These are phyloP conservation scores for Eudyptes chrysolophus DNA, from an alignment of 2,113 vertebrate species.

Conservation along the genomic window DNA sequence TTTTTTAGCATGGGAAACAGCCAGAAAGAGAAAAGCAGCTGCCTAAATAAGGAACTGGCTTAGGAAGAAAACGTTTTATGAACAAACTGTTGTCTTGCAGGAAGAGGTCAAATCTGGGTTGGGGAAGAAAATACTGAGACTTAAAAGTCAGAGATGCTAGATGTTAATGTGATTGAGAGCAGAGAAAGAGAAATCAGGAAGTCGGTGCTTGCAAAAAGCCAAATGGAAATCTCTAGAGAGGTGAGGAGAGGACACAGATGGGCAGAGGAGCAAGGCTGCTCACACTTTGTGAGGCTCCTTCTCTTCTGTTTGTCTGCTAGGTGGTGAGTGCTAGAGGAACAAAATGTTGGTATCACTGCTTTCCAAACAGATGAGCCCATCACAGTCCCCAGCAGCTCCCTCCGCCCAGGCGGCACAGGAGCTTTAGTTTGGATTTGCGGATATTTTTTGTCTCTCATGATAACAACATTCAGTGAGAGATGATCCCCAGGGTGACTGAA, in stretches of 20 bases:
- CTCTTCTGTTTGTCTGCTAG: neutral
- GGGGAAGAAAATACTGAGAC: neutral
- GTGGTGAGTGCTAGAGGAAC: neutral
- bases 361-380: neutral
- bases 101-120: neutral
- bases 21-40: constrained; percentile 1
- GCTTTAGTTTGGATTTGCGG: neutral
- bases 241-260: neutral
- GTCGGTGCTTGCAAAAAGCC: neutral
- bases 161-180: neutral
- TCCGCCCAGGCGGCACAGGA: neutral
- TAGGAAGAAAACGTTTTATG: neutral
- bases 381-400: neutral
- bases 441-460: neutral
- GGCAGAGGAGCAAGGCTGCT: neutral
- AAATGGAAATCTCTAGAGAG: neutral
- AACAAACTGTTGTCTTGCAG: neutral
- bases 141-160: neutral
- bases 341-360: neutral
- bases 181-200: neutral
- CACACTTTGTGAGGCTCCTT: neutral
- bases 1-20: neutral
- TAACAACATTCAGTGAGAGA: neutral
- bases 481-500: neutral
- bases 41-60: constrained; percentile 14